phyloP scores from a whole-genome alignment of 2,888 invertebrate genomes.

The Ctena decussata region DNA sequence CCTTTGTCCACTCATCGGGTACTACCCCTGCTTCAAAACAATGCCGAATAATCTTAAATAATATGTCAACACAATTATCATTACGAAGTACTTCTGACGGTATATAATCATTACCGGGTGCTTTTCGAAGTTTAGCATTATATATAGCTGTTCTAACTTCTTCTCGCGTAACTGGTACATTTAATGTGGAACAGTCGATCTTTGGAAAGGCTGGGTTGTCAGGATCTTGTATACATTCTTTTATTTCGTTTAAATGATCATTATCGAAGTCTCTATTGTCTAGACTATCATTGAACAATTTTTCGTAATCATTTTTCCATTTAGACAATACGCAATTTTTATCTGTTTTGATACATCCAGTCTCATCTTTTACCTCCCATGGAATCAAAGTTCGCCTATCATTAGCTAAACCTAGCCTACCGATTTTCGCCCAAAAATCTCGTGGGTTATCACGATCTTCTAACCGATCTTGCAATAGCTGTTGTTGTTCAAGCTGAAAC shows the following conservation, averaged over 20 bases:
- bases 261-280: neutral
- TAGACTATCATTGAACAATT: neutral
- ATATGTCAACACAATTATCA: constrained; percentile 4
- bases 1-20: constrained; percentile 17
- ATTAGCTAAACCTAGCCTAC: neutral
- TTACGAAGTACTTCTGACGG: constrained; percentile 22
- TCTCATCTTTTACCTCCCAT: neutral
- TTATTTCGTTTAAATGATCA: neutral
- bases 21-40: constrained; percentile 9
- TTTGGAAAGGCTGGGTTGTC: neutral
- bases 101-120: neutral
- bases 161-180: constrained; percentile 12
- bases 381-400: constrained; percentile 1
- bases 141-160: neutral
- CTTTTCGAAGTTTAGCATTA: neutral
- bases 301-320: constrained; percentile 18
- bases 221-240: neutral
- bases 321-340: neutral
- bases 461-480: neutral
- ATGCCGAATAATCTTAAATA: constrained; percentile 7
- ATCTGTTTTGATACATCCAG: neutral
- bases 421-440: constrained; percentile 6
- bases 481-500: constrained; percentile 3
- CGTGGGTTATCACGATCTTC: neutral
- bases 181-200: neutral